Base-by-base conservation (phyloP, 92 coral and sea anemone genomes). In the Epizoanthus scotinus region DNA sequence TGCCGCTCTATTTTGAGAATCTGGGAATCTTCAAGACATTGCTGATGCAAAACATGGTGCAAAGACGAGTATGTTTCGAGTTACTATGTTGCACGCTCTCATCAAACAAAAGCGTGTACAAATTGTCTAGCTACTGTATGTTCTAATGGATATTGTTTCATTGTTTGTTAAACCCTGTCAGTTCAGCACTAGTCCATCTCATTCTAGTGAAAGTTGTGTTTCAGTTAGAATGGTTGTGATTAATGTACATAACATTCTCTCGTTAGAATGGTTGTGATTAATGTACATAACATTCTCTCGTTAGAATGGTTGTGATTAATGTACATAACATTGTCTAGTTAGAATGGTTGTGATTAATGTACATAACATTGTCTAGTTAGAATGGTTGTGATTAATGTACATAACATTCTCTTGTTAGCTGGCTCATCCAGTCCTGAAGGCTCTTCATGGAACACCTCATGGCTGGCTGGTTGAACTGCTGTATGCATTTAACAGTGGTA, bases 401-500 rank as follows among this genome's bases (percentile, higher is more conserved):
- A 47, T 47, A 47, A 47, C 68, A 28, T 17, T 47, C 52, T 15
- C 52, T 47, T 0, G 17, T 47, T 64, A 95, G 99, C 93, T 95
- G 31, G 99, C 99, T 7, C 99, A 95, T 65, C 94, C 97, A 38
- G 93, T 95, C 5, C 82, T 95, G 65, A 87, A 91, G 66, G 87
- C 95, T 20, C 84, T 95, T 17, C 85, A 87, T 52, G 91, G 92
- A 31, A 90, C 99, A 22, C 91, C 86, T 24, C 98, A 95, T 80
- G 90, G 85, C 4, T 95, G 99, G 99, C 83, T 95, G 8, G 97
- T 93, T 15, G 90, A 95, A 6, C 90, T 95, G 21, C 86, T 95
- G 50, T 95, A 67, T 82, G 95, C 99, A 31, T 95, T 95, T 83
- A 95, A 95, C 80, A 85, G 95, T 75, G 99, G 98, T 94, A 78